These are phyloP conservation scores for Phylloscopus trochiloides DNA, from an alignment of 2,113 vertebrate genomes.

Conservation along the genomic window DNA sequence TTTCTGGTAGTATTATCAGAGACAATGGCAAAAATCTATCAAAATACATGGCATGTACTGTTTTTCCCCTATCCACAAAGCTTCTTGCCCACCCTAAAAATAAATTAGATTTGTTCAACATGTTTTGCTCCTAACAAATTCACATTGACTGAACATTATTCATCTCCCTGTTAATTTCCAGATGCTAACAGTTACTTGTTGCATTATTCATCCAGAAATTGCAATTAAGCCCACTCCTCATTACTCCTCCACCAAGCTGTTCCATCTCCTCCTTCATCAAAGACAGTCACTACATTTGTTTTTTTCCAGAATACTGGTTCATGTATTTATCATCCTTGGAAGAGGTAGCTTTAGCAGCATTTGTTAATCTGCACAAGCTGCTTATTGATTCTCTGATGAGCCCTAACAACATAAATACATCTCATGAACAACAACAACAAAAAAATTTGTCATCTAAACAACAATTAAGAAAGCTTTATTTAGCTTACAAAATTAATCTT, in stretches of 20 bases:
- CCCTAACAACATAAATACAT: neutral
- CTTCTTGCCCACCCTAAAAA: neutral
- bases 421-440: neutral
- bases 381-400: neutral
- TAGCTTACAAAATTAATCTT: neutral
- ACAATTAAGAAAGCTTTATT: neutral
- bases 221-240: neutral
- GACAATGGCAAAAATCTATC: neutral
- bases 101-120: neutral
- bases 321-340: neutral
- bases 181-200: neutral
- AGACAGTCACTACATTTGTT: neutral
- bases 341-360: neutral
- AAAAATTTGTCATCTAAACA: neutral
- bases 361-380: neutral
- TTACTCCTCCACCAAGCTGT: constrained; percentile 2
- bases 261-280: neutral
- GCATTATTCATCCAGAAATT: neutral
- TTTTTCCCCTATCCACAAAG: neutral
- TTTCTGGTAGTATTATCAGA: neutral
- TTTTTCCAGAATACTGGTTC: neutral
- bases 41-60: neutral
- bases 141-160: neutral
- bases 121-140: neutral
- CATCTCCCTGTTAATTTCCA: neutral